These are phyloP conservation scores for Brachyopa scutellaris DNA, from an alignment of 2,888 invertebrate genomes.

Conservation along the genomic window DNA sequence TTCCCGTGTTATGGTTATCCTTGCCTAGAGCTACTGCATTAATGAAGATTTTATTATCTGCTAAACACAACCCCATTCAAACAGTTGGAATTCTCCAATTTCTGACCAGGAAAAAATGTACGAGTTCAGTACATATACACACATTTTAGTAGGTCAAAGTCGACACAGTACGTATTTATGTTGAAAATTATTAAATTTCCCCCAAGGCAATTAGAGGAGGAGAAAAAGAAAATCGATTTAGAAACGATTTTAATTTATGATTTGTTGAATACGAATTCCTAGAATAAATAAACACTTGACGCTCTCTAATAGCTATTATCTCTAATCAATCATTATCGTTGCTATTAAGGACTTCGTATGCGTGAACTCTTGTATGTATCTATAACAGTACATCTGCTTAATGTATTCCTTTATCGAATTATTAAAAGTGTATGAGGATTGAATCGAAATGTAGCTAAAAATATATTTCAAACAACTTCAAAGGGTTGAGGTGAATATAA, in stretches of 20 bases:
- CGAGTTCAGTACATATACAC: no score
- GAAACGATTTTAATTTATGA: conserved; percentile 46
- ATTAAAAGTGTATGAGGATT: conserved; percentile 26
- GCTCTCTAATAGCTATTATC: conserved; percentile 5
- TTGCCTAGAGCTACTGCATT: not conserved
- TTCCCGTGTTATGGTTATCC: no score
- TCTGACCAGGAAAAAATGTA: no score
- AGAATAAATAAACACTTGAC: not conserved
- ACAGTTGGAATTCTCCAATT: no score
- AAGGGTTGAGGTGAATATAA: conserved; percentile 5
- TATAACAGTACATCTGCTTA: no score
- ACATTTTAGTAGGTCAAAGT: no score
- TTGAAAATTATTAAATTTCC: conserved; percentile 11
- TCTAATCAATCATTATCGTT: conserved; percentile 24
- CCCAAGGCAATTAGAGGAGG: conserved; percentile 16
- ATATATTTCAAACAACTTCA: conserved; percentile 3
- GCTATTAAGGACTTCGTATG: not conserved
- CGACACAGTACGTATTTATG: not conserved
- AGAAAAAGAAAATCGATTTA: conserved; percentile 16
- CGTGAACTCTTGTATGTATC: conserved; percentile 1
- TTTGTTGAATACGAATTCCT: no score
- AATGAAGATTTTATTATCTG: conserved; percentile 8
- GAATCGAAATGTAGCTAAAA: conserved; percentile 10
- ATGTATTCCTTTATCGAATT: conserved; percentile 39
- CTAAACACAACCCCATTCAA: conserved; percentile 1